These are phyloP conservation scores for Vesta saturnalis DNA, from an alignment of 2,888 invertebrate species.

Conservation along the genomic window DNA sequence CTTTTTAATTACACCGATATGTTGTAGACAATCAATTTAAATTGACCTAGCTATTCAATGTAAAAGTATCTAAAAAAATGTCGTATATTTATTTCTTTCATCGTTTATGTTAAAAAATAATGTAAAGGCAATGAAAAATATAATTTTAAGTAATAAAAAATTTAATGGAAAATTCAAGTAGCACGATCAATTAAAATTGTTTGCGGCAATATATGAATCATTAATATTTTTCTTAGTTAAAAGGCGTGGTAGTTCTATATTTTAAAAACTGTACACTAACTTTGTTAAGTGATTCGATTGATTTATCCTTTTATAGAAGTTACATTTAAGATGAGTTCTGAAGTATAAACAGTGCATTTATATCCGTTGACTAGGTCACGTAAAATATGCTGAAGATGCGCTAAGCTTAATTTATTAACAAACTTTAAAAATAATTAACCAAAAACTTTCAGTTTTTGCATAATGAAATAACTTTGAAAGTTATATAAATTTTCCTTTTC, in stretches of 20 bases:
- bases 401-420: slow-evolving; percentile 1
- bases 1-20: too few relatives aligned
- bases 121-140: too few relatives aligned
- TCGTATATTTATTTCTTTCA: too few relatives aligned
- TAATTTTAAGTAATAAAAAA: too few relatives aligned
- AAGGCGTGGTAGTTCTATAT: slow-evolving; percentile 1
- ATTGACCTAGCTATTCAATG: too few relatives aligned
- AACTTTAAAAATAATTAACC: slow-evolving; percentile 6
- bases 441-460: slow-evolving; percentile 11
- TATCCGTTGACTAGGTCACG: background rate
- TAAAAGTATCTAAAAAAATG: too few relatives aligned
- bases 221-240: background rate
- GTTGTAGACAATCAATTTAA: too few relatives aligned
- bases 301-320: background rate
- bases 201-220: background rate
- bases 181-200: background rate
- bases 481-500: slow-evolving; percentile 12
- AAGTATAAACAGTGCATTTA: background rate
- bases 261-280: background rate
- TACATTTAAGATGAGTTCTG: background rate
- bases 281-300: background rate
- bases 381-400: slow-evolving; percentile 1
- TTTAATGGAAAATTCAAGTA: background rate
- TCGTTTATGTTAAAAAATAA: too few relatives aligned
- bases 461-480: slow-evolving; percentile 4